Conservation (phyloP, 1,140 invertebrate species). For the Atta colombica region DNA sequence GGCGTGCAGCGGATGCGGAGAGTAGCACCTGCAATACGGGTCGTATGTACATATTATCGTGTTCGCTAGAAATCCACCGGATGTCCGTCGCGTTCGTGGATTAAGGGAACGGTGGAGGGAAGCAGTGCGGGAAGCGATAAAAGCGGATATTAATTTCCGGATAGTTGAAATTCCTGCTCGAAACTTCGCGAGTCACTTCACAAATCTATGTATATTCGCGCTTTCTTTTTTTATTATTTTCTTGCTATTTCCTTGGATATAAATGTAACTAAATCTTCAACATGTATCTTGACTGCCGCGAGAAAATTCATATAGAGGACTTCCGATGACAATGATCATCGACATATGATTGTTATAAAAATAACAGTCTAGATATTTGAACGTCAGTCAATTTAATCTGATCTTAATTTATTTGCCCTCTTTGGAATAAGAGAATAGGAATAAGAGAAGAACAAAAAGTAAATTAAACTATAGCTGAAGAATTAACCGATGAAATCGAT, state of each 20-base stretch:
- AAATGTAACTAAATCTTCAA: not conserved
- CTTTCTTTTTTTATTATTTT: not conserved
- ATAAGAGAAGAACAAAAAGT: not conserved
- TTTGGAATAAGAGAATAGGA: not conserved
- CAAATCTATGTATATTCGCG: not conserved
- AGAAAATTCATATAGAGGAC: conserved; percentile 5
- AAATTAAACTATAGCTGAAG: not conserved
- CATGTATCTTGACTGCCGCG: not conserved
- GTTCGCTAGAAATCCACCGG: conserved; percentile 9
- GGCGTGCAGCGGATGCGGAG: conserved; percentile 11
- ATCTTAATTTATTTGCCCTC: not conserved
- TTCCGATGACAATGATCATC: not conserved
- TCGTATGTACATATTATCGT: conserved; percentile 13
- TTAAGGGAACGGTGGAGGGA: not conserved
- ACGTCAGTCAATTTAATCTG: not conserved
- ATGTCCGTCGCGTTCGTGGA: not conserved
- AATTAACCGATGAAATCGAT: not conserved
- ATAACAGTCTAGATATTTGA: not conserved
- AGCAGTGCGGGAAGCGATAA: not conserved
- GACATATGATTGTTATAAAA: not conserved
- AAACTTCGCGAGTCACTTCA: not conserved
- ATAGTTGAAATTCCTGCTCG: not conserved
- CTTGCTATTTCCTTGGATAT: not conserved
- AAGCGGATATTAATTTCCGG: conserved; percentile 19
- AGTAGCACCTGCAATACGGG: not conserved